A percentile compares a stretch with the other conserved stretches of the same genome.
phyloP scores from a whole-genome alignment of 2,888 invertebrate species.

The Nephrotoma flavescens region DNA sequence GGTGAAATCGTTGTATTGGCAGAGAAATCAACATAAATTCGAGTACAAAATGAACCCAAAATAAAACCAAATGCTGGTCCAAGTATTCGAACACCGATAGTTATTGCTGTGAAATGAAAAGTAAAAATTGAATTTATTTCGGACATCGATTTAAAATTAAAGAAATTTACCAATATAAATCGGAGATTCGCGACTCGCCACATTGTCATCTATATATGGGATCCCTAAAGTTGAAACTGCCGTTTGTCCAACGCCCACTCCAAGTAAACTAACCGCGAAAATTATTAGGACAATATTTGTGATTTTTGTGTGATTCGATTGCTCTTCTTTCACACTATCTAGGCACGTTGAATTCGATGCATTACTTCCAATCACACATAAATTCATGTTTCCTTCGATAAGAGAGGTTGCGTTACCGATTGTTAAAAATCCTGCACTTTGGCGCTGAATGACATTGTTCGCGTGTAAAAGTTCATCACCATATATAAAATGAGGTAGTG shows the following conservation, averaged over 20 bases:
- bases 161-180: constrained; percentile 67
- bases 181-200: constrained; percentile 80
- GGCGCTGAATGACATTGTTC: constrained; percentile 19
- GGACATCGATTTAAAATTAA: not conserved
- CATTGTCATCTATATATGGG: constrained; percentile 88
- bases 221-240: constrained; percentile 85
- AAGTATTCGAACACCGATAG: constrained; percentile 79
- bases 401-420: not conserved
- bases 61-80: constrained; percentile 85
- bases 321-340: constrained; percentile 44
- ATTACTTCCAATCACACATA: not conserved
- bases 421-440: not conserved
- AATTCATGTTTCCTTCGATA: not conserved
- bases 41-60: constrained; percentile 76
- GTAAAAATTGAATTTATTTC: not conserved
- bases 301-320: constrained; percentile 57
- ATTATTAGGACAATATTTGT: constrained; percentile 71
- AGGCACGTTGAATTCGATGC: constrained; percentile 33
- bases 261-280: constrained; percentile 74
- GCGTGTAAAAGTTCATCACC: constrained; percentile 50
- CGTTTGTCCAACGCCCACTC: constrained; percentile 85
- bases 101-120: constrained; percentile 50
- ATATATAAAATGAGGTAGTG: constrained; percentile 75
- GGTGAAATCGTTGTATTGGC: constrained; percentile 56
- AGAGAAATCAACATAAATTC: constrained; percentile 70